These are phyloP conservation scores for Felis catus DNA, from an alignment of 2,113 vertebrate genomes.

Conservation along the genomic window DNA sequence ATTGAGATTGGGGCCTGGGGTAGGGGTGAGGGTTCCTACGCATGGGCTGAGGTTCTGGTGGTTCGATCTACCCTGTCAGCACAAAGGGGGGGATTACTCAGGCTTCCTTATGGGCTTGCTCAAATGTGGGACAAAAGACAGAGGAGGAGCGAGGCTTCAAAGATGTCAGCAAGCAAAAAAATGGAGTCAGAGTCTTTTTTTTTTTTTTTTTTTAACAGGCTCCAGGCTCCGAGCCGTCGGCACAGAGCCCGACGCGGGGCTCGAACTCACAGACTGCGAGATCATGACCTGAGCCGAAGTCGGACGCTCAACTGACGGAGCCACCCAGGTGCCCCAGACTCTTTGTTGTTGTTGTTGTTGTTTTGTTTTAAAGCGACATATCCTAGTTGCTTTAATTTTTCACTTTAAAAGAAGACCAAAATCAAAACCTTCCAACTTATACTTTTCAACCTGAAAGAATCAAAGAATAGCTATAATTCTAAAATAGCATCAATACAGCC, in stretches of 20 bases:
- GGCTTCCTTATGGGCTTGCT: background rate
- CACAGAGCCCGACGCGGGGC: too few species aligned
- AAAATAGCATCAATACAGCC: background rate
- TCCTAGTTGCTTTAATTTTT: too few species aligned
- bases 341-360: too few species aligned
- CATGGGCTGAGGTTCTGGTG: background rate
- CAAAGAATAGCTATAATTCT: background rate
- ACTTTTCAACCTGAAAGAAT: background rate
- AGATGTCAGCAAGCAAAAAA: background rate
- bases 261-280: too few species aligned
- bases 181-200: background rate
- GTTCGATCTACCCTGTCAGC: background rate
- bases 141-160: background rate
- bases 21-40: background rate
- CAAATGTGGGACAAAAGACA: background rate
- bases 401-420: too few species aligned
- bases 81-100: background rate
- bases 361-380: too few species aligned
- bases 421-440: too few species aligned
- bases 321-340: too few species aligned
- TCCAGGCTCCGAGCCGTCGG: too few species aligned
- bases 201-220: too few species aligned
- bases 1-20: background rate
- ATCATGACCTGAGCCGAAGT: too few species aligned
- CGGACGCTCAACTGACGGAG: too few species aligned